Evolutionary conservation across 2,888 invertebrate species (phyloP).

Genomic region (Frankliniella fusca): DNA sequence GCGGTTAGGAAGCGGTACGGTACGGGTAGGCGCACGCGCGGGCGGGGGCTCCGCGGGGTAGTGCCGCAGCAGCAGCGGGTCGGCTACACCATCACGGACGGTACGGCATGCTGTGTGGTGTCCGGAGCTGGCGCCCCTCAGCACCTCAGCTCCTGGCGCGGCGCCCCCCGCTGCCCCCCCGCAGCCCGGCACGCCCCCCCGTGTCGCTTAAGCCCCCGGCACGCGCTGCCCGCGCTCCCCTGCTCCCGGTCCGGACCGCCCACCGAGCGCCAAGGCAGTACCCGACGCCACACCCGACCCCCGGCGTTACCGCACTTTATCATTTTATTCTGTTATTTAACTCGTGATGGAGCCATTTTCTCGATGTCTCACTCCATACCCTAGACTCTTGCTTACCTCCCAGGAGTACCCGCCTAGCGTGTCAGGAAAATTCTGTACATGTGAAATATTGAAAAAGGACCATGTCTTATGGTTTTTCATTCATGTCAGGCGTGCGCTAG

Average conservation of each 20-base stretch:
- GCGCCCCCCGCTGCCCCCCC: too few species aligned
- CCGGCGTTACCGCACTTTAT: neutral
- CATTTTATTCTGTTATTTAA: constrained; percentile 22
- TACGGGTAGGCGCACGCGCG: neutral
- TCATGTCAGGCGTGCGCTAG: too few species aligned
- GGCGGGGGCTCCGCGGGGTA: neutral
- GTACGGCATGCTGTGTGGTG: too few species aligned
- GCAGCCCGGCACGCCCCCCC: neutral
- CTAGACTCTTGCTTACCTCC: too few species aligned
- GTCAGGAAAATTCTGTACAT: too few species aligned
- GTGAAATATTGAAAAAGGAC: too few species aligned
- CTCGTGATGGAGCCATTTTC: constrained; percentile 15
- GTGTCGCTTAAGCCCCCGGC: neutral
- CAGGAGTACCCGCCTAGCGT: too few species aligned
- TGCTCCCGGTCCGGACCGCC: too few species aligned
- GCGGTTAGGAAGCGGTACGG: neutral
- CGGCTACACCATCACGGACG: too few species aligned
- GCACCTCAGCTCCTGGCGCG: neutral
- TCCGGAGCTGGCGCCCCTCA: neutral
- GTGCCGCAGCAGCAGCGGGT: neutral
- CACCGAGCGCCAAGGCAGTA: neutral
- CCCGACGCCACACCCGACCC: neutral
- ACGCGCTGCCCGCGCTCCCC: neutral
- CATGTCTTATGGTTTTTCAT: too few species aligned
- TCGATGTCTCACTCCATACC: too few species aligned